These are phyloP conservation scores for Drosophila setifemur DNA, from an alignment of 1,140 invertebrate genomes.

Conservation along the genomic window DNA sequence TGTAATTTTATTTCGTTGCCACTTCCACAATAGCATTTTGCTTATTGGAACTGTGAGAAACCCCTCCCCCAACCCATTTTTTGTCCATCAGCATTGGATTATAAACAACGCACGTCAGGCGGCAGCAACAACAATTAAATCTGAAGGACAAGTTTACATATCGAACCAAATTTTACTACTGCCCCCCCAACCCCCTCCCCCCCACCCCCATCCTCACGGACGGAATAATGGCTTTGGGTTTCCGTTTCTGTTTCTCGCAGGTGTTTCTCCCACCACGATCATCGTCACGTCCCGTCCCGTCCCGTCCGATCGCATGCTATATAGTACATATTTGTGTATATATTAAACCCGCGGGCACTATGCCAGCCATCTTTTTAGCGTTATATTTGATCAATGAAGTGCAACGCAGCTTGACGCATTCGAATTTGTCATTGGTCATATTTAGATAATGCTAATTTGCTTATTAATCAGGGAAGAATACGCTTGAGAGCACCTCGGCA, in stretches of 20 bases:
- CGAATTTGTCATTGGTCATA: slow-evolving; percentile 22
- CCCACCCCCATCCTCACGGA: neutral
- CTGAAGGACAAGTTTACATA: slow-evolving; percentile 41
- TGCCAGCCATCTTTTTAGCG: slow-evolving; percentile 15
- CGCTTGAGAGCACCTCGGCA: no score
- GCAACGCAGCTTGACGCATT: slow-evolving; percentile 42
- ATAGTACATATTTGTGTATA: neutral
- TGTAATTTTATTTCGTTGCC: no score
- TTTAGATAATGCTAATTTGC: neutral
- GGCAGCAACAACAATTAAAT: neutral
- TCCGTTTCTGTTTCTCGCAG: slow-evolving; percentile 37
- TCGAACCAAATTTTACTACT: slow-evolving; percentile 27
- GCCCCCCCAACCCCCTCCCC: neutral
- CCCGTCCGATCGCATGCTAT: slow-evolving; percentile 5
- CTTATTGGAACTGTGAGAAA: no score
- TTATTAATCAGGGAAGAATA: neutral
- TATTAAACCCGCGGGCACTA: slow-evolving; percentile 16
- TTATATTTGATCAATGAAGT: slow-evolving; percentile 36
- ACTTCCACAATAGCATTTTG: no score
- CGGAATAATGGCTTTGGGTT: slow-evolving; percentile 31
- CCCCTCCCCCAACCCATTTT: no score
- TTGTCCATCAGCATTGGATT: no score
- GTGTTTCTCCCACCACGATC: slow-evolving; percentile 19
- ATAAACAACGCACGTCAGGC: slow-evolving; percentile 39
- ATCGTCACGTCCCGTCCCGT: slow-evolving; percentile 23